Percentiles rank a stretch among this genome's conserved stretches.
Evolutionary conservation across 92 coral and sea anemone species (phyloP).

Genomic region (Anthopleura xanthogrammica): DNA sequence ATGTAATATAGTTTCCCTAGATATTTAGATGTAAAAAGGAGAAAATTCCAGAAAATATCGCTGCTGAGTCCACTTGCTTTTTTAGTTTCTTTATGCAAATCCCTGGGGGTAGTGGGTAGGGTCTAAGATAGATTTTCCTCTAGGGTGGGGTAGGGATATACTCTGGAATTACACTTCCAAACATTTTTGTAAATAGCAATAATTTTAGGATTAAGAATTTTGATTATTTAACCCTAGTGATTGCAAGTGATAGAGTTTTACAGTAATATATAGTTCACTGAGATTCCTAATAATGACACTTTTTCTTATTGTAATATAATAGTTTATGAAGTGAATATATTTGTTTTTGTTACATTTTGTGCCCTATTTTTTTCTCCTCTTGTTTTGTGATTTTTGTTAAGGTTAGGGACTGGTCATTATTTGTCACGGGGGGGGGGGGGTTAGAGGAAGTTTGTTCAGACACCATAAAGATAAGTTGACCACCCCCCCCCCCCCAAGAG

Average conservation of each 20-base stretch:
- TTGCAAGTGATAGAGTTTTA: background rate
- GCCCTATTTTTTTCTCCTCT: background rate
- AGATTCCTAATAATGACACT: conserved; percentile 7
- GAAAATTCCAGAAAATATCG: too few species aligned
- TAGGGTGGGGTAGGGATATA: background rate
- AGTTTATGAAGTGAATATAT: conserved; percentile 41
- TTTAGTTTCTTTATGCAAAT: background rate
- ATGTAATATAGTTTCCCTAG: too few species aligned
- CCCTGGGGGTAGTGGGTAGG: background rate
- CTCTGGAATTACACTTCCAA: background rate
- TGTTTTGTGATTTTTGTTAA: background rate
- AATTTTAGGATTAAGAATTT: background rate
- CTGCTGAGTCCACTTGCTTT: too few species aligned
- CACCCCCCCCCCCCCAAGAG: too few species aligned
- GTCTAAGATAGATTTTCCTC: background rate
- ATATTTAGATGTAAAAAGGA: too few species aligned
- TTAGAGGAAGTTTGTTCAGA: too few species aligned
- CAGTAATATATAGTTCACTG: background rate
- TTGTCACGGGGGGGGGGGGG: too few species aligned
- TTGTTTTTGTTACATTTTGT: conserved; percentile 3
- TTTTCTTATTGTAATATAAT: conserved; percentile 30
- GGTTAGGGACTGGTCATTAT: too few species aligned
- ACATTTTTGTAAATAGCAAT: background rate
- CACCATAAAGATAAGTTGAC: too few species aligned
- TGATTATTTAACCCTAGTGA: background rate